phyloP scores from a whole-genome alignment of 2,797 vertebrate genomes.

The Gallirallus australis region DNA sequence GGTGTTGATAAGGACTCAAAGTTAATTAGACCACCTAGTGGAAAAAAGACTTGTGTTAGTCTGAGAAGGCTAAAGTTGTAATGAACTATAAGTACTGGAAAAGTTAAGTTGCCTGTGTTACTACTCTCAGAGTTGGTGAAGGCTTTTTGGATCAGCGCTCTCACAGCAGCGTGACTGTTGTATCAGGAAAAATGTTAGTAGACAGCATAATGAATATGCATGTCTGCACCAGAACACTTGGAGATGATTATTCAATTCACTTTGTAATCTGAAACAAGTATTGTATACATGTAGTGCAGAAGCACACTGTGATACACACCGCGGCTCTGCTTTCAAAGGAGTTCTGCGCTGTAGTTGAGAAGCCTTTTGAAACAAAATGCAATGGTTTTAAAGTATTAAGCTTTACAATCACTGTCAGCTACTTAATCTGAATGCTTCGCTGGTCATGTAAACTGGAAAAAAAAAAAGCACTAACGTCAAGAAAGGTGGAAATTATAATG shows the following conservation, averaged over 20 bases:
- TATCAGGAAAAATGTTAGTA: background rate
- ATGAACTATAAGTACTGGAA: background rate
- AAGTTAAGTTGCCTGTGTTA: background rate
- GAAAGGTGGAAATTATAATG: background rate
- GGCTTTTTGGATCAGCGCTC: background rate
- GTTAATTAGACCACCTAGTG: background rate
- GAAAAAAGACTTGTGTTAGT: background rate
- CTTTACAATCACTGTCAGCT: background rate
- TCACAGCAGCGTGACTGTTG: background rate
- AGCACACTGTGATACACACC: background rate
- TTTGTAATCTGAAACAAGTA: constrained; percentile 7
- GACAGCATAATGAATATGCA: background rate
- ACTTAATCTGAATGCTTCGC: background rate
- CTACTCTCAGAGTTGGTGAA: background rate
- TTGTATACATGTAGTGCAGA: background rate
- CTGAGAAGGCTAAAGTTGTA: background rate
- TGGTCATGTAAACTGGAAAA: background rate
- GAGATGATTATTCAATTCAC: background rate
- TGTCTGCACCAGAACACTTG: background rate
- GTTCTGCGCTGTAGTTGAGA: background rate
- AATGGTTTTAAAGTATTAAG: background rate
- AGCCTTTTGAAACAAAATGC: background rate
- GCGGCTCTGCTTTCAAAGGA: background rate
- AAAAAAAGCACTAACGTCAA: background rate
- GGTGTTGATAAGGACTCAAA: background rate